These are phyloP conservation scores for Sebastes glaucus DNA, from an alignment of 2,797 vertebrate genomes.

Conservation along the genomic window DNA sequence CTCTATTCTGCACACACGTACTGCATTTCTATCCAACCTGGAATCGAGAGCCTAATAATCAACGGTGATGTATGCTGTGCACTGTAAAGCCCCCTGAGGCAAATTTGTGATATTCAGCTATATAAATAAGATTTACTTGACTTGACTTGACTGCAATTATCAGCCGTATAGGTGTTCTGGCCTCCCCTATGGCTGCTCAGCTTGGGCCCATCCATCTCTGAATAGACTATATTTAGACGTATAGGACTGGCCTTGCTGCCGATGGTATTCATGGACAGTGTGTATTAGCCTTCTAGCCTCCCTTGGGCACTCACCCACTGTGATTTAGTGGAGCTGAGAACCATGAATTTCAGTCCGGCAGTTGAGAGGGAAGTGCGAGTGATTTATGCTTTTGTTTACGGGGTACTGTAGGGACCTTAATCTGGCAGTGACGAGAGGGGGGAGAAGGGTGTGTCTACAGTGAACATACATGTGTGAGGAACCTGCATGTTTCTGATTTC, in stretches of 20 bases:
- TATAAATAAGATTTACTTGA: background rate
- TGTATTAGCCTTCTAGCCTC: conserved; percentile 57
- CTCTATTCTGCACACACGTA: background rate
- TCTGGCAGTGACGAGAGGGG: conserved; percentile 36
- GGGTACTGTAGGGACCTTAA: conserved; percentile 47
- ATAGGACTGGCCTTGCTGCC: conserved; percentile 40
- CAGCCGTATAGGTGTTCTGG: background rate
- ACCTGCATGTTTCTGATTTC: background rate
- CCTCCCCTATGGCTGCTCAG: background rate
- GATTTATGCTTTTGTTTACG: conserved; percentile 74
- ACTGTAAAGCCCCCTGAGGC: background rate
- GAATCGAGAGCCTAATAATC: background rate
- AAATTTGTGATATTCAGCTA: background rate
- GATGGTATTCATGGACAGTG: conserved; percentile 62
- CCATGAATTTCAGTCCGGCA: conserved; percentile 68
- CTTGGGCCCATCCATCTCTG: conserved; percentile 45
- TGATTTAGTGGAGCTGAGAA: conserved; percentile 63
- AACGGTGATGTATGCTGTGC: background rate
- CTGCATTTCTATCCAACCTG: background rate
- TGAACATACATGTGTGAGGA: background rate
- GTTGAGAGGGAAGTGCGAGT: conserved; percentile 38
- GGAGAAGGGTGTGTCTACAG: conserved; percentile 10
- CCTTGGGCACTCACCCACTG: conserved; percentile 39
- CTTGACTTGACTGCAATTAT: conserved; percentile 6
- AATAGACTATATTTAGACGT: conserved; percentile 53